Percentiles rank a stretch among this genome's conserved stretches.
These are phyloP conservation scores for Araneus ventricosus DNA, from an alignment of 1,140 invertebrate species.

Conservation along the genomic window DNA sequence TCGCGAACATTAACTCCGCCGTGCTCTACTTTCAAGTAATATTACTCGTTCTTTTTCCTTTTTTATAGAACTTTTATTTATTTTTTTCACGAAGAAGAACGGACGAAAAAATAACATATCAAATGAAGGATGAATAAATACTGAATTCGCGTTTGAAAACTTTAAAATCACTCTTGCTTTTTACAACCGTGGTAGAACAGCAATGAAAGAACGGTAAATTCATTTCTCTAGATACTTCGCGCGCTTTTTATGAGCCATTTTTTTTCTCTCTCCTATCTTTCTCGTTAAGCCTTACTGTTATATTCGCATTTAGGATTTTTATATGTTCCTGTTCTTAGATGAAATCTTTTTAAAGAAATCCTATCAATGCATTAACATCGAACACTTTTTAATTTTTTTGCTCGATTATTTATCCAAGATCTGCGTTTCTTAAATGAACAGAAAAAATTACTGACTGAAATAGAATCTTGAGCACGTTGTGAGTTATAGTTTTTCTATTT, in stretches of 20 bases:
- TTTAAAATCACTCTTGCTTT: constrained; percentile 34
- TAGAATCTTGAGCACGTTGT: too few relatives aligned
- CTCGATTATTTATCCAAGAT: background rate
- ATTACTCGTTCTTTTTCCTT: background rate
- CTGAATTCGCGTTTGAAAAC: constrained; percentile 28
- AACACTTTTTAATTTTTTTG: background rate
- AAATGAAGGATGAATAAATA: constrained; percentile 10
- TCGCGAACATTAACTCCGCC: constrained; percentile 1
- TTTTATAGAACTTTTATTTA: background rate
- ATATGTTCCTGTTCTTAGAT: background rate
- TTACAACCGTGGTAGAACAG: background rate
- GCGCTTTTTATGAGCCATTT: background rate
- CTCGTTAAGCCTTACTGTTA: background rate
- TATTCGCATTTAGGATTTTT: background rate
- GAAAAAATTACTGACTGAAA: too few relatives aligned
- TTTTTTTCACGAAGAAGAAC: background rate
- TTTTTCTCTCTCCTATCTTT: background rate
- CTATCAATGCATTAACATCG: background rate
- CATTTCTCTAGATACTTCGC: background rate
- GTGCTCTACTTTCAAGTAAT: constrained; percentile 7
- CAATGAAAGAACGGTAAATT: background rate
- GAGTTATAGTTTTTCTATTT: too few relatives aligned
- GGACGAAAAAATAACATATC: background rate
- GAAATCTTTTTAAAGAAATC: background rate
- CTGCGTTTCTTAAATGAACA: too few relatives aligned